These are phyloP conservation scores for Paraescarpia echinospica DNA, from an alignment of 1,140 invertebrate genomes.

Conservation along the genomic window DNA sequence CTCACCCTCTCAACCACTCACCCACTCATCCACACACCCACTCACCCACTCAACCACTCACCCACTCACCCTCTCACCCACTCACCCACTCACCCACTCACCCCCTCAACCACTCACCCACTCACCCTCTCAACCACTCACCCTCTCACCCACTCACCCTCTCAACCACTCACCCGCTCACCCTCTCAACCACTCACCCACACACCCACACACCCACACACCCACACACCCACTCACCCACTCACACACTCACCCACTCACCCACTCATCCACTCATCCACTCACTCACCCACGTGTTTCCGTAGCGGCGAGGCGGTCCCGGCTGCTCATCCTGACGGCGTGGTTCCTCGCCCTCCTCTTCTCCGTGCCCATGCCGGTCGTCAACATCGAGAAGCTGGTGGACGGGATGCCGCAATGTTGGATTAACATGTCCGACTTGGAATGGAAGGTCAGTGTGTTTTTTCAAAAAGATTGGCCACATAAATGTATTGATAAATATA, in stretches of 20 bases:
- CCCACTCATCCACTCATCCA: too few species aligned
- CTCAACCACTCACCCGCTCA: not conserved
- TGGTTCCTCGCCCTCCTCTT: slow-evolving; percentile 9
- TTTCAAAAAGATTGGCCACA: too few species aligned
- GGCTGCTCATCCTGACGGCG: not conserved
- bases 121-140: slow-evolving; percentile 15
- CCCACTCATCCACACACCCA: not conserved
- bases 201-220: not conserved
- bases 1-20: not conserved
- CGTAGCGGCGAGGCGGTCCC: not conserved
- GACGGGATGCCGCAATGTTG: slow-evolving; percentile 73
- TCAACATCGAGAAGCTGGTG: slow-evolving; percentile 1
- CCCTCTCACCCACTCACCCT: slow-evolving; percentile 17
- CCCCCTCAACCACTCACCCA: not conserved
- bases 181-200: not conserved
- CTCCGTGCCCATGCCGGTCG: slow-evolving; percentile 1
- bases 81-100: not conserved
- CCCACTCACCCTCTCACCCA: not conserved
- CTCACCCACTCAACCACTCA: not conserved
- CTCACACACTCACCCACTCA: not conserved
- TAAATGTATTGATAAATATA: too few species aligned
- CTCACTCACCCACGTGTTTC: not conserved
- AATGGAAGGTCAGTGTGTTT: too few species aligned
- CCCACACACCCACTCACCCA: not conserved
- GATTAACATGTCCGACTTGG: slow-evolving; percentile 72